Evolutionary conservation across 2,797 vertebrate genomes (phyloP).

Genomic region (Peromyscus eremicus): DNA sequence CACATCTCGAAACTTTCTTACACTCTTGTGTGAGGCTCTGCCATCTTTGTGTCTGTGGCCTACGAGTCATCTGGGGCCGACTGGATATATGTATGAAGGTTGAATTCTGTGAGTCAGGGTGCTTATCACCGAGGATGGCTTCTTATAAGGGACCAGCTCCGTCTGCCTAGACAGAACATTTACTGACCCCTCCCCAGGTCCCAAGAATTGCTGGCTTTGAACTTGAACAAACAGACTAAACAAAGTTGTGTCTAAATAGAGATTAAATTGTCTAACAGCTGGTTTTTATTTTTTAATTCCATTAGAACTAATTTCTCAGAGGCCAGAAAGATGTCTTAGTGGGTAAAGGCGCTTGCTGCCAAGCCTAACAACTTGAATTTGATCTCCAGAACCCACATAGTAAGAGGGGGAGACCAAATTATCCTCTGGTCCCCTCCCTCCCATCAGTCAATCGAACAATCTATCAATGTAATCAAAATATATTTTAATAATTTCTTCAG

Average conservation of each 20-base stretch:
- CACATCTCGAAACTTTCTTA: not conserved
- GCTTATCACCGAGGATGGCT: not conserved
- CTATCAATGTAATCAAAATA: not conserved
- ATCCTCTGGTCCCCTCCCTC: not conserved
- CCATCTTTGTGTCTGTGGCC: not conserved
- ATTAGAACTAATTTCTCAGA: constrained; percentile 18
- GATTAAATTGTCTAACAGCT: constrained; percentile 3
- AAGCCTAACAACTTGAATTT: not conserved
- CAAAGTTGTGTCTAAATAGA: not conserved
- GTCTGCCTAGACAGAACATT: not conserved
- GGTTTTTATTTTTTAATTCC: constrained; percentile 28
- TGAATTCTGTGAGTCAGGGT: not conserved
- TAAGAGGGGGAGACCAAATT: not conserved
- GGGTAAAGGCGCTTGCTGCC: not conserved
- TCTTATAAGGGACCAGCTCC: not conserved
- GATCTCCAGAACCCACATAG: not conserved
- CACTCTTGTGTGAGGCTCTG: not conserved
- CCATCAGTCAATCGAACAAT: not conserved
- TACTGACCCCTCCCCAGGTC: not conserved
- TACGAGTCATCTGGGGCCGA: not conserved
- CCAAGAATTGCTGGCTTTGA: not conserved
- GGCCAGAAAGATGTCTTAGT: not conserved
- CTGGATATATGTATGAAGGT: too few species aligned
- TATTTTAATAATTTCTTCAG: constrained; percentile 18
- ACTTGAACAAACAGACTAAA: constrained; percentile 51